Evolutionary conservation across 2,113 vertebrate genomes (phyloP), one percentile per base, ranked within the genome.

Genomic region (Etheostoma spectabile): DNA sequence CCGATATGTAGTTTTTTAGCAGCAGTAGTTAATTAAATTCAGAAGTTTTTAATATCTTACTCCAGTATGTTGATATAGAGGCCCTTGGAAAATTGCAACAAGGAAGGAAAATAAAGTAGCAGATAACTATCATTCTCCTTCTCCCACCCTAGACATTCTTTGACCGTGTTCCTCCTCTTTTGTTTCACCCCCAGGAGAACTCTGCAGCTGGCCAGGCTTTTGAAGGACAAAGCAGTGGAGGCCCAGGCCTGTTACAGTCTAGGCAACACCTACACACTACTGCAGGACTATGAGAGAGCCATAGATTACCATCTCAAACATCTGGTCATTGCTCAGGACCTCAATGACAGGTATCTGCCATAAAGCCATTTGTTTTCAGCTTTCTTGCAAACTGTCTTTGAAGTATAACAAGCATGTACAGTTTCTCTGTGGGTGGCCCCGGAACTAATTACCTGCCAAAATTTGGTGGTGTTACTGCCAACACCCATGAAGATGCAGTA

Each of bases 221-320:
- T 99, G 77, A 96, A 96, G 90, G 98, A 99, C 91, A 92, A 96
- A 79, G 97, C 98, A 0, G 97, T 99, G 67, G 98, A 99, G 91
- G 98, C 98, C 0, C 98, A 99, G 93, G 96, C 98, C 80, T 99
- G 97, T 80, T 99, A 99, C 91, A 99, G 98, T 70, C 95, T 99
- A 51, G 98, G 98, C 1, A 99, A 99, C 95, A 99, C 98, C 0
- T 96, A 98, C 89, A 99, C 98, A 2, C 93, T 99, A 42, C 95
- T 99, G 22, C 98, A 98, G 61, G 98, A 99, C 94, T 99, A 97
- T 19, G 96, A 98, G 88, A 96, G 96, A 89, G 98, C 98, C 74
- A 97, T 99, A 45, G 98, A 99, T 79, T 99, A 97, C 90, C 98
- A 99, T 42, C 90, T 98, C 82, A 99, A 98, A 91, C 98, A 99